phyloP scores from a whole-genome alignment of 1,140 invertebrate species.

The Lanistes nyassanus region DNA sequence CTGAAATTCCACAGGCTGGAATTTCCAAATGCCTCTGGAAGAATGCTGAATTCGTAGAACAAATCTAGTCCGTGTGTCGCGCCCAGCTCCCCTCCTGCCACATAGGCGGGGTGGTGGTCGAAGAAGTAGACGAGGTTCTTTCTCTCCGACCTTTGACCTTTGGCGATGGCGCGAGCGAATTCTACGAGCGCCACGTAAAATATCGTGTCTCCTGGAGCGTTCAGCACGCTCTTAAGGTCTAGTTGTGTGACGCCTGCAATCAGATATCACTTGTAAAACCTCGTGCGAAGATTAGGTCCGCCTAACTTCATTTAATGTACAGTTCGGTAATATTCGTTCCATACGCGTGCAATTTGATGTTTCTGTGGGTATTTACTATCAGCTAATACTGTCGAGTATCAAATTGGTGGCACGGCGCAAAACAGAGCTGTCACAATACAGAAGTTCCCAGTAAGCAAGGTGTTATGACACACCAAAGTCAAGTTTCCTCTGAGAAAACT shows the following conservation, averaged over 20 bases:
- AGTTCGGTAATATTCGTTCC: no score
- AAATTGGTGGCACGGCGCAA: no score
- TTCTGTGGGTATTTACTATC: no score
- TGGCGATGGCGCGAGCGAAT: background rate
- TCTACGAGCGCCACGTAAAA: background rate
- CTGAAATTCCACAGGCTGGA: background rate
- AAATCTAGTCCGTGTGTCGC: background rate
- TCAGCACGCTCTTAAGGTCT: background rate
- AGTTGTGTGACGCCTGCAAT: background rate
- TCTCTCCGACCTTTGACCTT: background rate
- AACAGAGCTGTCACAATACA: no score
- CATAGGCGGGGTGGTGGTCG: background rate
- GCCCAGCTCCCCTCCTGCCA: background rate
- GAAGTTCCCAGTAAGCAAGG: no score
- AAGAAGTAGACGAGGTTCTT: slow-evolving; percentile 5
- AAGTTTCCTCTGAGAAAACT: no score
- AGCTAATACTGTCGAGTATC: no score
- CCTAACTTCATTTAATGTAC: no score
- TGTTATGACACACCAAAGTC: no score
- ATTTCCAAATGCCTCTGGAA: background rate
- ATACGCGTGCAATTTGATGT: no score
- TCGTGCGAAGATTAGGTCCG: no score
- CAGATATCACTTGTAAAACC: no score
- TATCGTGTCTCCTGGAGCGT: background rate
- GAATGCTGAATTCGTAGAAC: background rate